Base-by-base conservation (phyloP, 2,888 invertebrate species). In the Campoletis raptor region DNA sequence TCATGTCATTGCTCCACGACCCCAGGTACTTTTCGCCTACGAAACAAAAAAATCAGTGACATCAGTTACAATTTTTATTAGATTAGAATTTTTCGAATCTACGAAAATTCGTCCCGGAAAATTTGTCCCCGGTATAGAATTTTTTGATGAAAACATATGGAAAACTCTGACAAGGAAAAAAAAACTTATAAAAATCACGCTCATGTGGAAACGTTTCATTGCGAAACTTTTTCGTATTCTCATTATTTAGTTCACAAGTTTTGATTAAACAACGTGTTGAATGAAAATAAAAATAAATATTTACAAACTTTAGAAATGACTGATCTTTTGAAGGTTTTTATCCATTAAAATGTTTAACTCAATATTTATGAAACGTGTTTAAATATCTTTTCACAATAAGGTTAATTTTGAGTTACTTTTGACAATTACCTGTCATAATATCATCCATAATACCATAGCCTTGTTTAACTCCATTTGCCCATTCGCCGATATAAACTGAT, bases 401-500 rank as follows among this genome's bases (percentile, higher is more conserved):
- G 42, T 40, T 1, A 21, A 40, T 24, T 30, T 66, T 48, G 5
- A 36, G 7, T 66, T 36, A 30, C 10, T 37, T 37, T 52, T 45
- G 37, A 21, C 10, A 12, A 54, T 57, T 90, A 96, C 95, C 98
- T 90, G 96, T 97, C 40, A 96, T 96, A 74, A 98, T 97, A 91
- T 98, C 97, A 92, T 98, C 98, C 95, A 98, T 96, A 0, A 98
- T 97, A 0, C 98, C 98, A 91, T 98, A 98, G 0, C 98, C 98
- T 89, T 97, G 96, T 89, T 96, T 97, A 2, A 96, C 95, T 30
- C 98, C 98, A 76, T 95, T 95, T 18, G 96, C 95, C 97, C 98
- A 98, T 91, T 98, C 98, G 0, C 98, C 98, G n/a, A 98, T 97
- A 93, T 98, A 98, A 88, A 98, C 96, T 0, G 97, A 97, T 0